Conservation (phyloP, 2,797 vertebrate genomes). For the Parauchenoglanis punctatus region DNA sequence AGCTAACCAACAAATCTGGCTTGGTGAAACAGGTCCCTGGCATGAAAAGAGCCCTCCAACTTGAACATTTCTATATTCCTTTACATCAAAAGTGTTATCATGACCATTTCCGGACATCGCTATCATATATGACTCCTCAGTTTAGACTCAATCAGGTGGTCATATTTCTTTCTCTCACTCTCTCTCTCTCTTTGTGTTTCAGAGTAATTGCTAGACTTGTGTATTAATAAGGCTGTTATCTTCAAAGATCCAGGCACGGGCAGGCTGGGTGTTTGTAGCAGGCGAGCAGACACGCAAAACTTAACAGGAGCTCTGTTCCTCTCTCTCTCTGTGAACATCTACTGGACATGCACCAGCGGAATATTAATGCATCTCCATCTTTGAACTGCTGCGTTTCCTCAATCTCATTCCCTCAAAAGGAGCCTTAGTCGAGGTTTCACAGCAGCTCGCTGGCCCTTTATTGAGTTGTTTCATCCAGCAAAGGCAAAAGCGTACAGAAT, state of each 20-base stretch:
- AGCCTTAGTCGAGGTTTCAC: slow-evolving; percentile 68
- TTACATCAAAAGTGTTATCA: not conserved
- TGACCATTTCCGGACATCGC: not conserved
- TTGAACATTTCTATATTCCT: not conserved
- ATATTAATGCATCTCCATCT: slow-evolving; percentile 72
- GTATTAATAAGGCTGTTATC: slow-evolving; percentile 83
- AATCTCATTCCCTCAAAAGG: slow-evolving; percentile 44
- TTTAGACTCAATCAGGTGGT: not conserved
- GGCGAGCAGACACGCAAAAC: slow-evolving; percentile 65
- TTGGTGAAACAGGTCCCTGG: not conserved
- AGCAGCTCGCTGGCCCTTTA: slow-evolving; percentile 61
- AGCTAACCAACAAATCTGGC: not conserved
- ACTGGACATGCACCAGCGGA: slow-evolving; percentile 62
- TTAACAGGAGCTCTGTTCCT: slow-evolving; percentile 72
- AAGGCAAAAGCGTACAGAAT: slow-evolving; percentile 60
- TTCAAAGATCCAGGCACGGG: slow-evolving; percentile 81
- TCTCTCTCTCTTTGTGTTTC: slow-evolving; percentile 52
- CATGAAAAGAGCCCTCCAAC: not conserved
- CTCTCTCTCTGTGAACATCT: slow-evolving; percentile 50
- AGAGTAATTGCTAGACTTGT: slow-evolving; percentile 82
- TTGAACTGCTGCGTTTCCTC: slow-evolving; percentile 63
- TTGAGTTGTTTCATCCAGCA: slow-evolving; percentile 56
- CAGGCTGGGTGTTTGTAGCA: slow-evolving; percentile 70
- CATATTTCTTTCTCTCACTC: slow-evolving; percentile 16
- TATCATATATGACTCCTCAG: not conserved